phyloP scores from a whole-genome alignment of 2,888 invertebrate species.

The Parochlus steinenii region DNA sequence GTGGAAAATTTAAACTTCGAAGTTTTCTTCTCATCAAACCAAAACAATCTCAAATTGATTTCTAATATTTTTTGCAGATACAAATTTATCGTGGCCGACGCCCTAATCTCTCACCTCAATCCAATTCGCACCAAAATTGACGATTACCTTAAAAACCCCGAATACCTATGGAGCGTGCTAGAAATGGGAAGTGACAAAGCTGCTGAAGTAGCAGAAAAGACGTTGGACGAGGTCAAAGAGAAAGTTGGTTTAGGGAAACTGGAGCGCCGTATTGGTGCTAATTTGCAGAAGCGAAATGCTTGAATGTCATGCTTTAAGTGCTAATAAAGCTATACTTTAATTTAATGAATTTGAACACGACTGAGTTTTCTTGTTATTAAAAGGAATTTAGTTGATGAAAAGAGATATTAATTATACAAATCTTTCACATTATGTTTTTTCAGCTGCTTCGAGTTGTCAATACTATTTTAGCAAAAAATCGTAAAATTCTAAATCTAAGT shows the following conservation, averaged over 20 bases:
- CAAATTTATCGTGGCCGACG: slow-evolving; percentile 54
- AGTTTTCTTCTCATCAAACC: not conserved
- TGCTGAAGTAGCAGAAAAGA: slow-evolving; percentile 38
- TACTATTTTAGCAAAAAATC: not conserved
- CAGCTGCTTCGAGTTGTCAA: not conserved
- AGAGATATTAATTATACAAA: slow-evolving; percentile 2
- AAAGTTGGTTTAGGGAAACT: slow-evolving; percentile 40
- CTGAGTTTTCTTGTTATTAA: too few relatives aligned
- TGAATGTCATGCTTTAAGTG: too few relatives aligned
- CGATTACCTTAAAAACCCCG: slow-evolving; percentile 39
- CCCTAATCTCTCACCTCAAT: slow-evolving; percentile 46
- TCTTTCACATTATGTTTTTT: not conserved
- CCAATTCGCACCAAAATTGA: slow-evolving; percentile 49
- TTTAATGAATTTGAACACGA: too few relatives aligned
- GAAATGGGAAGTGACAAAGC: slow-evolving; percentile 47
- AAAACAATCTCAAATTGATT: not conserved
- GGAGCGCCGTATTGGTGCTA: too few relatives aligned
- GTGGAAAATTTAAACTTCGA: slow-evolving; percentile 7
- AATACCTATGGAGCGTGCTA: slow-evolving; percentile 44
- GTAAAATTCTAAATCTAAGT: slow-evolving; percentile 1
- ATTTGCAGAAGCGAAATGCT: too few relatives aligned
- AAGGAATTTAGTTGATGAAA: too few relatives aligned
- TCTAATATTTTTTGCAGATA: slow-evolving; percentile 43
- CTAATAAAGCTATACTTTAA: too few relatives aligned
- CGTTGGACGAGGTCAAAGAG: slow-evolving; percentile 43